Evolutionary conservation across 1,140 invertebrate species (phyloP).

Genomic region (Bilobella aurantiaca): DNA sequence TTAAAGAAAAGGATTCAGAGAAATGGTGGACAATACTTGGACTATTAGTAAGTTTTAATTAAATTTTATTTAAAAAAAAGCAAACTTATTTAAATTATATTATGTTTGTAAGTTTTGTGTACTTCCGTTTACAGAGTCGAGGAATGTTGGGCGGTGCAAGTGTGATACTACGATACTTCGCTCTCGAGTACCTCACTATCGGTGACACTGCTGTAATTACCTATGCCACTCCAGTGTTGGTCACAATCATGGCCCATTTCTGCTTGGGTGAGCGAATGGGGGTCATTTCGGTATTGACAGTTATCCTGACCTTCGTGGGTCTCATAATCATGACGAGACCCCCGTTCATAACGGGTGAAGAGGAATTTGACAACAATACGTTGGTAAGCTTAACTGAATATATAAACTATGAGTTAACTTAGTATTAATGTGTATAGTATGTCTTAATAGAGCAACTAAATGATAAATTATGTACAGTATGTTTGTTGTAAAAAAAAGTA

Average conservation of each 20-base stretch:
- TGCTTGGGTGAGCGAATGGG: conserved; percentile 9
- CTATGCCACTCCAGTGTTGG: conserved; percentile 17
- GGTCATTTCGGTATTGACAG: conserved; percentile 10
- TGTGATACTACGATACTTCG: conserved; percentile 21
- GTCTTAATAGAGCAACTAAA: too few species aligned
- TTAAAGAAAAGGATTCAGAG: not conserved
- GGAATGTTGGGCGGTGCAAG: conserved; percentile 14
- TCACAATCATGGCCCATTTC: conserved; percentile 20
- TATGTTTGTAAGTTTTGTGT: not conserved
- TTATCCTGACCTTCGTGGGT: conserved; percentile 10
- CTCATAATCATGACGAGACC: conserved; percentile 15
- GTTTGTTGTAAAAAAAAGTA: too few species aligned
- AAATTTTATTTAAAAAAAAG: not conserved
- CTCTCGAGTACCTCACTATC: conserved; percentile 12
- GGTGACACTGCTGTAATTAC: conserved; percentile 17
- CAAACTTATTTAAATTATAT: not conserved
- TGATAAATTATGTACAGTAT: too few species aligned
- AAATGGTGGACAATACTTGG: conserved; percentile 11
- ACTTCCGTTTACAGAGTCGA: conserved; percentile 3
- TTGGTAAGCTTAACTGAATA: conserved; percentile 11
- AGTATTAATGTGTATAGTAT: too few species aligned
- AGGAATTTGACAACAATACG: not conserved
- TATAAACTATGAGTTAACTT: too few species aligned
- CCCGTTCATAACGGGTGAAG: conserved; percentile 17
- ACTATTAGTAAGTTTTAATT: conserved; percentile 14